A percentile compares a stretch with the other conserved stretches of the same genome.
These are phyloP conservation scores for Tricholaema leucomelas DNA, from an alignment of 2,113 vertebrate species.

Conservation along the genomic window DNA sequence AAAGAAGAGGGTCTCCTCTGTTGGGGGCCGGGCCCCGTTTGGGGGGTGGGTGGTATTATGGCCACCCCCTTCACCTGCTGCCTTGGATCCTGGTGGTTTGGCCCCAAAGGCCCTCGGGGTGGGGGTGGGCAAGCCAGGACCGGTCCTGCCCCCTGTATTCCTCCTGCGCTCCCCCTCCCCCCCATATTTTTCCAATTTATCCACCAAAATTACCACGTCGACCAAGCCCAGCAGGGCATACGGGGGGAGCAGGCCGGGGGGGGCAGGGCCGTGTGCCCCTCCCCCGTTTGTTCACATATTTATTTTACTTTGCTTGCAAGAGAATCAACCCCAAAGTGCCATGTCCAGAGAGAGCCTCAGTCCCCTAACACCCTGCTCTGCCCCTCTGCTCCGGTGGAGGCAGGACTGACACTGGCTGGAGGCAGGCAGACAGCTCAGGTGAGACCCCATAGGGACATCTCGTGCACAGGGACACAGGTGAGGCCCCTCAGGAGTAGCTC, in stretches of 20 bases:
- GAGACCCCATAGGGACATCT: neutral
- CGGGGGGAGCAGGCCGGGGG: neutral
- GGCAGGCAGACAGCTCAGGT: neutral
- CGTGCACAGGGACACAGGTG: neutral
- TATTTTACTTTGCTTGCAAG: neutral
- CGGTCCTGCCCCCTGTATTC: neutral
- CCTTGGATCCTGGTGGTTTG: no score
- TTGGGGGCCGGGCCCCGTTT: no score
- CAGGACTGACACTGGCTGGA: neutral
- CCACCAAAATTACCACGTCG: neutral
- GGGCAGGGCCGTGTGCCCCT: neutral
- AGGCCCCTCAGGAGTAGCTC: neutral
- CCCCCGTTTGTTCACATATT: neutral
- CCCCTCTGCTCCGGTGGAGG: neutral
- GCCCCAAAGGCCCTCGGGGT: neutral
- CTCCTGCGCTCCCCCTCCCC: neutral
- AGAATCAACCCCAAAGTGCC: neutral
- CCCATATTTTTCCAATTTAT: neutral
- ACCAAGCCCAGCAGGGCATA: neutral
- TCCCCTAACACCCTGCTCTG: rapidly evolving
- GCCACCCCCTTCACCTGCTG: neutral
- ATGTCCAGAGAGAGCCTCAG: neutral
- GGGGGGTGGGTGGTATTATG: neutral
- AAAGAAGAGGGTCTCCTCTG: neutral
- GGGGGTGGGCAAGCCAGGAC: no score